Evolutionary conservation across 2,888 invertebrate species (phyloP).

Genomic region (Hyppa rectilinea): DNA sequence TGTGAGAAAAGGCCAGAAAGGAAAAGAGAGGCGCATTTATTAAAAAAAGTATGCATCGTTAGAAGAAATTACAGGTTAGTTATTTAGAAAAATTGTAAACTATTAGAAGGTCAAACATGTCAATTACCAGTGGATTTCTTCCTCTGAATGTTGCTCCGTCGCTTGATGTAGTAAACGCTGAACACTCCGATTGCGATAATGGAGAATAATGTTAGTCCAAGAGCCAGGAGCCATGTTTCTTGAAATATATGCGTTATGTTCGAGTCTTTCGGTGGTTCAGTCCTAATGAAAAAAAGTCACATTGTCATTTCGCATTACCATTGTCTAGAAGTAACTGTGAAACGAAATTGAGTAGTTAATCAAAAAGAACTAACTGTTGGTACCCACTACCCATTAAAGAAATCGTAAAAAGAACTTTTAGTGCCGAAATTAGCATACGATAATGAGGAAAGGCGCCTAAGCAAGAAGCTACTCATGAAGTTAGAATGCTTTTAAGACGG

Average conservation of each 20-base stretch:
- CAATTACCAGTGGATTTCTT: conserved; percentile 85
- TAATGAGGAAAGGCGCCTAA: conserved; percentile 10
- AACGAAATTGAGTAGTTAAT: conserved; percentile 30
- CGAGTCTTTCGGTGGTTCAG: conserved; percentile 87
- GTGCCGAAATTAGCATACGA: conserved; percentile 33
- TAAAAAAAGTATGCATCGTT: too few relatives aligned
- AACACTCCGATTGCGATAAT: conserved; percentile 85
- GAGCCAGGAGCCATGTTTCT: conserved; percentile 87
- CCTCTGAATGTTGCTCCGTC: conserved; percentile 84
- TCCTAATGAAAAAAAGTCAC: conserved; percentile 70
- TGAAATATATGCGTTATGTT: conserved; percentile 85
- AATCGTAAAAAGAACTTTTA: conserved; percentile 26
- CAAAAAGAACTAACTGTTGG: not conserved
- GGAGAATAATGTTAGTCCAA: conserved; percentile 84
- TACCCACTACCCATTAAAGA: not conserved
- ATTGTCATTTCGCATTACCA: not conserved
- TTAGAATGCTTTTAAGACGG: conserved; percentile 3
- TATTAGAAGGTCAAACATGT: too few relatives aligned
- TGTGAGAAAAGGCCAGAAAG: too few relatives aligned
- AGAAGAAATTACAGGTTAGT: too few relatives aligned
- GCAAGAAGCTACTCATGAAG: not conserved
- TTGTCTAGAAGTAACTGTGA: conserved; percentile 11
- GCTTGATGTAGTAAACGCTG: conserved; percentile 85
- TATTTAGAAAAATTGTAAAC: too few relatives aligned
- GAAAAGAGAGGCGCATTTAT: too few relatives aligned